A percentile compares a stretch with the other conserved stretches of the same genome.
phyloP scores from a whole-genome alignment of 1,140 invertebrate species.

The Anastatus disparis region DNA sequence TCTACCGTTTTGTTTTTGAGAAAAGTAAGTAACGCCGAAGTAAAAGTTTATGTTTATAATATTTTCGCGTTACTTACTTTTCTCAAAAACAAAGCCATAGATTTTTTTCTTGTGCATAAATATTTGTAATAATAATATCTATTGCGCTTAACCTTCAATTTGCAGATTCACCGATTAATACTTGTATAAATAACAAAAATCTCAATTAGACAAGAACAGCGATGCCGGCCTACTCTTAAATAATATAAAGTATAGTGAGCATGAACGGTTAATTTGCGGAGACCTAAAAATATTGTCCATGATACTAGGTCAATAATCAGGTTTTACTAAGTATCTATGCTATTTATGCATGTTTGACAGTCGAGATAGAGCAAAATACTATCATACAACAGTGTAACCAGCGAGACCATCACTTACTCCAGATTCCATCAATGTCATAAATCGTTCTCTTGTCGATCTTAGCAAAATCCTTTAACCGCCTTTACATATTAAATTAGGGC shows the following conservation, averaged over 20 bases:
- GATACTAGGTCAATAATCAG: conserved; percentile 16
- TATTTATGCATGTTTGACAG: conserved; percentile 9
- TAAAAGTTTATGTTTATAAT: too few species aligned
- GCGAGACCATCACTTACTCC: not conserved
- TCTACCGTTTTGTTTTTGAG: too few species aligned
- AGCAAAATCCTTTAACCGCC: not conserved
- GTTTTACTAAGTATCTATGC: conserved; percentile 13
- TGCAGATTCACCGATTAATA: too few species aligned
- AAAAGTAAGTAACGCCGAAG: too few species aligned
- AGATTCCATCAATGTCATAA: not conserved
- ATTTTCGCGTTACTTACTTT: too few species aligned
- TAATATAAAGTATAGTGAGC: conserved; percentile 19
- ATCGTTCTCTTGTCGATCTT: not conserved
- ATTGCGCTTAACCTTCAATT: too few species aligned
- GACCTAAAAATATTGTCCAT: conserved; percentile 4
- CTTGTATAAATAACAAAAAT: too few species aligned
- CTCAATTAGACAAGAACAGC: too few species aligned
- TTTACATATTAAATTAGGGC: not conserved
- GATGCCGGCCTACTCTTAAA: too few species aligned
- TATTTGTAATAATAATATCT: too few species aligned
- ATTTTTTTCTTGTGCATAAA: too few species aligned
- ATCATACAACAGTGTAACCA: not conserved
- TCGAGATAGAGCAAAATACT: not conserved
- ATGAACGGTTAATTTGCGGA: conserved; percentile 3
- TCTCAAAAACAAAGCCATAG: too few species aligned